These are phyloP conservation scores for Myotis daubentonii DNA, from an alignment of 2,797 vertebrate species.

Conservation along the genomic window DNA sequence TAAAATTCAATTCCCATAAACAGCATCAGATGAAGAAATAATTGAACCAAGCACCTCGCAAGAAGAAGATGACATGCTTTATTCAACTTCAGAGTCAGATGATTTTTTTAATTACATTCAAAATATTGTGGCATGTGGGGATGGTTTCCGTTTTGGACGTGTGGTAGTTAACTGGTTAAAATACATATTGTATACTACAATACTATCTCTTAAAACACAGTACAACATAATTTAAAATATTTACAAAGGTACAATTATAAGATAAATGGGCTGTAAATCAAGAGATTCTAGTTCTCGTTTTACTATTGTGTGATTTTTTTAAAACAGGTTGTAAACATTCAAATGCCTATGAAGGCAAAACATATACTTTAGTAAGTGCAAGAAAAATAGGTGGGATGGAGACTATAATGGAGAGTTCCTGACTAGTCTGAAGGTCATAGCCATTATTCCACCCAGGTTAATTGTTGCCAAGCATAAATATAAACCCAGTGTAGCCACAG, in stretches of 20 bases:
- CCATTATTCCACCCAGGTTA: background rate
- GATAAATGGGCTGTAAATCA: constrained; percentile 39
- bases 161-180: background rate
- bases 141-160: too few species aligned
- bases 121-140: too few species aligned
- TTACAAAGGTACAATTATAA: background rate
- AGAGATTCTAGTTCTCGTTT: constrained; percentile 46
- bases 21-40: too few species aligned
- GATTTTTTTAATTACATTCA: too few species aligned
- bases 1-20: too few species aligned
- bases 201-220: constrained; percentile 20
- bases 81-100: too few species aligned
- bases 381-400: background rate
- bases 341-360: constrained; percentile 11
- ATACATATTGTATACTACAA: background rate
- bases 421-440: background rate
- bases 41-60: too few species aligned
- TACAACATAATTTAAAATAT: constrained; percentile 25
- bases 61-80: too few species aligned
- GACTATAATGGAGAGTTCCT: constrained; percentile 23
- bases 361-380: background rate
- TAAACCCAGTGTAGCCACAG: background rate
- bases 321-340: constrained; percentile 9
- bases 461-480: background rate
- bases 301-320: constrained; percentile 43